A percentile compares a stretch with the other conserved stretches of the same genome.
Evolutionary conservation across 1,140 invertebrate species (phyloP).

Genomic region (Caenorhabditis tropicalis): DNA sequence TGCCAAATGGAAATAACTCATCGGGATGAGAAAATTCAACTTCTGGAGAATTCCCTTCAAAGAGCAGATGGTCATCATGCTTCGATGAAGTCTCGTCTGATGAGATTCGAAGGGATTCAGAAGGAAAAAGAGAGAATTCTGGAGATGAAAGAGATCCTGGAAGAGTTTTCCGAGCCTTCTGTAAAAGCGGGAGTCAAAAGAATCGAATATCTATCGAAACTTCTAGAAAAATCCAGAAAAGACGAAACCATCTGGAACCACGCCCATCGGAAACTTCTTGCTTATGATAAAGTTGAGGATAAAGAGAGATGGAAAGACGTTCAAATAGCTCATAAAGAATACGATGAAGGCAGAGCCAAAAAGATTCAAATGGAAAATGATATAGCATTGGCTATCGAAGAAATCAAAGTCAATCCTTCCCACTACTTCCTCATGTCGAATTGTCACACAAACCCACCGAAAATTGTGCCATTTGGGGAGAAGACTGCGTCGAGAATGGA

Average conservation of each 20-base stretch:
- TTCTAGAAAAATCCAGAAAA: neutral
- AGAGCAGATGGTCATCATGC: too few relatives aligned
- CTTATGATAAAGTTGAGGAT: neutral
- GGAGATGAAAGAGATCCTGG: neutral
- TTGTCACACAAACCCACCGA: neutral
- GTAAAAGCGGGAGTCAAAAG: neutral
- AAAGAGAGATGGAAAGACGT: neutral
- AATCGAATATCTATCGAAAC: neutral
- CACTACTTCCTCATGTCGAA: neutral
- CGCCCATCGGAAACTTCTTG: neutral
- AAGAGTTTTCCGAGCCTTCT: neutral
- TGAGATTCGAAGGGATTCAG: too few relatives aligned
- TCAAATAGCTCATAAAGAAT: neutral
- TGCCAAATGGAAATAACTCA: too few relatives aligned
- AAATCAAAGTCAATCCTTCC: neutral
- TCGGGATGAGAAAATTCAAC: too few relatives aligned
- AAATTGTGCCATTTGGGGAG: neutral
- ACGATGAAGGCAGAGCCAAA: neutral
- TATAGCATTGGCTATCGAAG: neutral
- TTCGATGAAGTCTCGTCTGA: neutral
- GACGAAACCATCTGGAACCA: neutral
- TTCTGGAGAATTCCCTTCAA: too few relatives aligned
- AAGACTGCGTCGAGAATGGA: neutral
- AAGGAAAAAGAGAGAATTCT: neutral
- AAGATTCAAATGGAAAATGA: neutral